Percentiles rank a stretch among this genome's conserved stretches.
phyloP scores from a whole-genome alignment of 2,888 invertebrate genomes.

The Pristionchus japonicus region DNA sequence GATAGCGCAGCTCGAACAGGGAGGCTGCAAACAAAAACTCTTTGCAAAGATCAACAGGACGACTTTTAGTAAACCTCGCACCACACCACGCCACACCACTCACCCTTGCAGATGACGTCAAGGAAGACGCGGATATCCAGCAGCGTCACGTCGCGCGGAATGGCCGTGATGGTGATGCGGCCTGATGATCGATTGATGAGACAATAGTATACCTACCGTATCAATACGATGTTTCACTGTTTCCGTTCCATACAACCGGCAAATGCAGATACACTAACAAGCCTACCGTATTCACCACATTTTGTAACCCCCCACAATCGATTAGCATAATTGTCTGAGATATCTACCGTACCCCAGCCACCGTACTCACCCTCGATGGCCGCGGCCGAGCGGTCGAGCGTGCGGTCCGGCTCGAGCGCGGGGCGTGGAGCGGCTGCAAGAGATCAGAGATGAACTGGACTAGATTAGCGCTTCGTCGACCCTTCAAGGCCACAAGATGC shows the following conservation, averaged over 20 bases:
- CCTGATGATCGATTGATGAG: constrained; percentile 5
- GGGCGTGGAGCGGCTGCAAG: neutral
- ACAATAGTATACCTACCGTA: no score
- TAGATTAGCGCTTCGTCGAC: no score
- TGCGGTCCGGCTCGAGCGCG: neutral
- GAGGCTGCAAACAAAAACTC: no score
- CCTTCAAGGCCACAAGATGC: no score
- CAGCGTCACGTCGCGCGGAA: neutral
- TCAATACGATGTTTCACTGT: no score
- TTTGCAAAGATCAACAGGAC: no score
- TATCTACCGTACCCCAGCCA: neutral
- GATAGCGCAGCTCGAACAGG: neutral
- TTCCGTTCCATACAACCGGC: no score
- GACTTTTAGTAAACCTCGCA: no score
- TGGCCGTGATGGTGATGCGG: neutral
- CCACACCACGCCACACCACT: neutral
- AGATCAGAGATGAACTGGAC: constrained; percentile 4
- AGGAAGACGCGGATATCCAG: neutral
- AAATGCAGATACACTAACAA: no score
- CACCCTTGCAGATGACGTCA: neutral
- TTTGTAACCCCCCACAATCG: no score
- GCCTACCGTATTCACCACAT: no score
- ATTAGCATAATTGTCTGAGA: no score
- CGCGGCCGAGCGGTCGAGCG: neutral
- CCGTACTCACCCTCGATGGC: neutral